phyloP scores from a whole-genome alignment of 2,888 invertebrate species.

The Pecten maximus region DNA sequence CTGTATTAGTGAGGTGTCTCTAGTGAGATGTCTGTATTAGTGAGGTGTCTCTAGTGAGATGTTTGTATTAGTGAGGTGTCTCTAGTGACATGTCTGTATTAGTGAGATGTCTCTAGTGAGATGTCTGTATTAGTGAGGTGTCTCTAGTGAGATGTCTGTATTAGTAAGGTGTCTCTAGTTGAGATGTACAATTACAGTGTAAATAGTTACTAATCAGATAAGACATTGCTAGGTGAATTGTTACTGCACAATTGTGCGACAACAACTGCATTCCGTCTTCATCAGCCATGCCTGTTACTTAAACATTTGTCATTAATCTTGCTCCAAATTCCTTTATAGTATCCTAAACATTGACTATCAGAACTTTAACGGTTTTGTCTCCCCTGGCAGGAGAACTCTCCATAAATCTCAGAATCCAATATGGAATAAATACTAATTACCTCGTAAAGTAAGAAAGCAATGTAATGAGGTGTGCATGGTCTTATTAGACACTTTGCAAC shows the following conservation, averaged over 20 bases:
- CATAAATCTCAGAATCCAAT: conserved; percentile 19
- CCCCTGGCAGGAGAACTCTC: conserved; percentile 27
- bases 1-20: no score
- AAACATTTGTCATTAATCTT: neutral
- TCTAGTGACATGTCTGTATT: no score
- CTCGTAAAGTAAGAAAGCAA: conserved; percentile 26
- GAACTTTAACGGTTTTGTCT: neutral
- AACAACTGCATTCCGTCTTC: neutral
- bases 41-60: no score
- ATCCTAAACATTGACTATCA: neutral
- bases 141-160: no score
- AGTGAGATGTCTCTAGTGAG: no score
- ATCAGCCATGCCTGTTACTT: neutral
- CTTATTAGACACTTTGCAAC: conserved; percentile 35
- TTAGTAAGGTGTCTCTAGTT: no score
- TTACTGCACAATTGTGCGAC: neutral
- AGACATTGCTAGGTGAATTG: neutral
- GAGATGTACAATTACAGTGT: no score
- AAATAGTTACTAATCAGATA: no score
- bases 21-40: no score
- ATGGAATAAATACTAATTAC: conserved; percentile 33
- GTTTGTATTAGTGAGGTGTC: no score
- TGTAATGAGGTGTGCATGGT: conserved; percentile 13
- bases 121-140: neutral
- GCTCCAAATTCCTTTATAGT: neutral